These are phyloP conservation scores for Limnodromus scolopaceus DNA, from an alignment of 2,797 vertebrate genomes.

Conservation along the genomic window DNA sequence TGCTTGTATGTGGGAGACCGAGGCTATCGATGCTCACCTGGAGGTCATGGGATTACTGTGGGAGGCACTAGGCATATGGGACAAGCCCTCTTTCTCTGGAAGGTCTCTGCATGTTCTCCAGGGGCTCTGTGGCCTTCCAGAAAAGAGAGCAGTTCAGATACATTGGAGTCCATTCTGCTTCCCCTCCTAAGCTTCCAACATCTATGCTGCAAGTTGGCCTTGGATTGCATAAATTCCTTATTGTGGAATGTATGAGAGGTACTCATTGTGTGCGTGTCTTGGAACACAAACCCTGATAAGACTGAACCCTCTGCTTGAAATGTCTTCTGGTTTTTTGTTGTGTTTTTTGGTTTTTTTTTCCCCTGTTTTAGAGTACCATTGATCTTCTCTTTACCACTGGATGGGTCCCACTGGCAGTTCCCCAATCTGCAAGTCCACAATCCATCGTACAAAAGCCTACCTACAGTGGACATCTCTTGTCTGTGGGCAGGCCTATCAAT, in stretches of 20 bases:
- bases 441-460: background rate
- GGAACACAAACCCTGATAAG: background rate
- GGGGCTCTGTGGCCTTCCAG: background rate
- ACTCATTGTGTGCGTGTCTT: background rate
- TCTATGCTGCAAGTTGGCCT: background rate
- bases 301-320: background rate
- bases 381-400: background rate
- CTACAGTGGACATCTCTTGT: rapidly evolving
- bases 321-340: background rate
- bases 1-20: background rate
- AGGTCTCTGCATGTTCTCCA: background rate
- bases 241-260: background rate
- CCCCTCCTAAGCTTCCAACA: background rate
- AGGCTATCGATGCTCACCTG: background rate
- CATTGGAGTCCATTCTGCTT: background rate
- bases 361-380: background rate
- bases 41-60: background rate
- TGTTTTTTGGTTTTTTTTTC: background rate
- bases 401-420: background rate
- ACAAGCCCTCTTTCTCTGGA: background rate
- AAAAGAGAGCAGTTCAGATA: background rate
- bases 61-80: background rate
- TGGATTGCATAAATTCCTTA: background rate
- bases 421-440: background rate
- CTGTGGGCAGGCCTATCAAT: background rate